These are phyloP conservation scores for Hylia prasina DNA, from an alignment of 2,113 vertebrate genomes.

Conservation along the genomic window DNA sequence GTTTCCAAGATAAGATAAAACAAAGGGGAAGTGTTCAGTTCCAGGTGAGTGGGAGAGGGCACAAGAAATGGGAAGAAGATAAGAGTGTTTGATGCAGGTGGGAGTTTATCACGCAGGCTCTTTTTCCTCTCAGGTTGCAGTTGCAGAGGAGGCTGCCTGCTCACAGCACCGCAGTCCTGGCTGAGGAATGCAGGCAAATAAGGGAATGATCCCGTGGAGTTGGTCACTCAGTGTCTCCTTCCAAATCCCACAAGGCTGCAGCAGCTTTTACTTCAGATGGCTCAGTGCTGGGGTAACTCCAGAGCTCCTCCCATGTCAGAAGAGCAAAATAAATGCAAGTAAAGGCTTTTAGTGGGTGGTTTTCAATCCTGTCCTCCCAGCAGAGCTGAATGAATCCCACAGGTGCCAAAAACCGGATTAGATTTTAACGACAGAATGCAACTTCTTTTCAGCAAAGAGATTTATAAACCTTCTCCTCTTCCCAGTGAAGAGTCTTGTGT, in stretches of 20 bases:
- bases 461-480: neutral
- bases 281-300: neutral
- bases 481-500: neutral
- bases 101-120: constrained; percentile 47
- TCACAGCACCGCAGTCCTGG: neutral
- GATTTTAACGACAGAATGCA: neutral
- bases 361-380: neutral
- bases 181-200: constrained; percentile 4
- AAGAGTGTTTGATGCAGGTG: constrained; percentile 72
- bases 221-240: neutral
- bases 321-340: neutral
- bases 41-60: constrained; percentile 76
- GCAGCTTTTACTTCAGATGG: neutral
- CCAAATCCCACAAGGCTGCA: neutral
- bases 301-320: neutral
- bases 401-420: neutral
- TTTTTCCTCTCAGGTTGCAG: constrained; percentile 29
- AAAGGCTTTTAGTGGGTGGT: neutral
- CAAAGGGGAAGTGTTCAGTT: constrained; percentile 77
- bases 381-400: neutral
- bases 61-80: constrained; percentile 70
- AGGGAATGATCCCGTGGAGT: neutral
- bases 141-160: neutral
- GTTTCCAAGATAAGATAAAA: constrained; percentile 78
- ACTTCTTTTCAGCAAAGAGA: neutral